Conservation (phyloP, 2,888 invertebrate species). For the Apamea monoglypha region DNA sequence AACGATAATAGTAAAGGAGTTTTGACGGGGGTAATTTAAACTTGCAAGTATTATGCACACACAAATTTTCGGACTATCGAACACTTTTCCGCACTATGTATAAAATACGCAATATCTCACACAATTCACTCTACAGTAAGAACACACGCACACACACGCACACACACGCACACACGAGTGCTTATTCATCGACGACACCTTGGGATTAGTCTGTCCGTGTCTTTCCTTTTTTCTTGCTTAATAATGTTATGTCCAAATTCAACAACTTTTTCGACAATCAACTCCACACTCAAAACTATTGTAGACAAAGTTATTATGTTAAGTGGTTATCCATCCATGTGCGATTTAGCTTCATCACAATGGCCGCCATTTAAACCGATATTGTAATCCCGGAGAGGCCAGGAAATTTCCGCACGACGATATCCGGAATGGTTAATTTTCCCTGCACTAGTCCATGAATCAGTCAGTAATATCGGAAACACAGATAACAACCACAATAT, state of each 20-base stretch:
- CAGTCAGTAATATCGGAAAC: slow-evolving; percentile 13
- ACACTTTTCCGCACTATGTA: neutral
- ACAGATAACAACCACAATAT: slow-evolving; percentile 20
- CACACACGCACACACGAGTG: neutral
- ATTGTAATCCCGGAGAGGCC: neutral
- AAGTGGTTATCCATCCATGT: neutral
- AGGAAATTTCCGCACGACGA: neutral
- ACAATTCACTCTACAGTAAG: neutral
- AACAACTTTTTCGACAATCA: neutral
- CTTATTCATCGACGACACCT: neutral
- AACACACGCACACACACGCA: neutral
- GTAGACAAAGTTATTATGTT: neutral
- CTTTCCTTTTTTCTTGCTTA: neutral
- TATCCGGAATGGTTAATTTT: neutral
- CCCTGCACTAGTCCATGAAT: slow-evolving; percentile 6
- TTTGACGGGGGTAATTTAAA: neutral
- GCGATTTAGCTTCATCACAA: neutral
- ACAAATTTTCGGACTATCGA: neutral
- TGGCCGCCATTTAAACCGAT: neutral
- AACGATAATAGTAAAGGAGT: neutral
- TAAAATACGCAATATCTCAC: neutral
- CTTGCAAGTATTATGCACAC: neutral
- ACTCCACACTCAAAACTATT: neutral
- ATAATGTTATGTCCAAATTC: neutral
- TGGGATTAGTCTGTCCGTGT: neutral